Conservation (phyloP, 2,113 vertebrate genomes). For the Barbus barbus region DNA sequence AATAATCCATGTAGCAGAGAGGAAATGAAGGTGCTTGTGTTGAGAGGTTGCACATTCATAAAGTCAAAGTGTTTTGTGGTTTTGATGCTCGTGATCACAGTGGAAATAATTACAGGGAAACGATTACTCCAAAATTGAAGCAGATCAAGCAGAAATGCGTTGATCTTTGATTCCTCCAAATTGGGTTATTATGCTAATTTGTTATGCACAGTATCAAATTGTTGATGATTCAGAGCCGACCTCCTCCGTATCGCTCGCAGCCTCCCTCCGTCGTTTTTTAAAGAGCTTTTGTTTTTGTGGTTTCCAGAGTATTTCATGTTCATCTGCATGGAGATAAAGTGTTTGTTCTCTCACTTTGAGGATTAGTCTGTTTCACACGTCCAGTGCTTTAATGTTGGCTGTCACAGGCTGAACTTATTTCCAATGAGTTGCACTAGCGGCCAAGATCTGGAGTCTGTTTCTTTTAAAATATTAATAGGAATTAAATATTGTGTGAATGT, state of each 20-base stretch:
- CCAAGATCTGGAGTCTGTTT: neutral
- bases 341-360: neutral
- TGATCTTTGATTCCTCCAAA: slow-evolving; percentile 57
- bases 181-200: slow-evolving; percentile 49
- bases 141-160: slow-evolving; percentile 44
- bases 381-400: neutral
- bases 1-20: slow-evolving; percentile 1
- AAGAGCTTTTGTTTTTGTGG: neutral
- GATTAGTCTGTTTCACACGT: neutral
- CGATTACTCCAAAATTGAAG: slow-evolving; percentile 48
- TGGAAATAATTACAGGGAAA: slow-evolving; percentile 46
- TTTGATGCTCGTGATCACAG: slow-evolving; percentile 55
- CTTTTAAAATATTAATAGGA: neutral
- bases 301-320: neutral
- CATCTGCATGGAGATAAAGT: neutral
- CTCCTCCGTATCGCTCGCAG: neutral
- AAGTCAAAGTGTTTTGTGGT: slow-evolving; percentile 67
- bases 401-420: neutral
- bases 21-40: slow-evolving; percentile 33
- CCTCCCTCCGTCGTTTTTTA: neutral
- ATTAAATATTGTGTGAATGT: neutral
- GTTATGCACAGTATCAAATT: slow-evolving; percentile 29
- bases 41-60: slow-evolving; percentile 25
- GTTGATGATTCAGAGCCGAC: neutral
- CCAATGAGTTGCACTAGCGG: neutral